A percentile compares a stretch with the other conserved stretches of the same genome.
Evolutionary conservation across 2,797 vertebrate genomes (phyloP).

Genomic region (Lagodon rhomboides): DNA sequence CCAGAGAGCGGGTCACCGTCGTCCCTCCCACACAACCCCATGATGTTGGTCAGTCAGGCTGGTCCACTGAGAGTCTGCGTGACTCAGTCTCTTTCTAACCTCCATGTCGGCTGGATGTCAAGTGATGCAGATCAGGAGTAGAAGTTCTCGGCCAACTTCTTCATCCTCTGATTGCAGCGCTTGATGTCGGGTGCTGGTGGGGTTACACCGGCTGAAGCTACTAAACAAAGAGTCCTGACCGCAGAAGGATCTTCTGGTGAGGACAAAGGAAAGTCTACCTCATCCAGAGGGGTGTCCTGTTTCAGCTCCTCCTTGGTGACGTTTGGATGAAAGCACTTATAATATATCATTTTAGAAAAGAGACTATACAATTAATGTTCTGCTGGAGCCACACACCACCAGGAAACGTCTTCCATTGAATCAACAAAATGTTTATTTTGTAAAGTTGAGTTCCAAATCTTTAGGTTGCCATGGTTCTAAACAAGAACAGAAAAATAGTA

Average conservation of each 20-base stretch:
- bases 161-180: constrained; percentile 76
- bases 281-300: no score
- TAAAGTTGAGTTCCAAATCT: no score
- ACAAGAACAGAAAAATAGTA: no score
- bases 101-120: not conserved
- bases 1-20: not conserved
- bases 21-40: not conserved
- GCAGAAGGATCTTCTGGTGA: no score
- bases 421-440: no score
- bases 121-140: constrained; percentile 64
- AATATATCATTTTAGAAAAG: constrained; percentile 82
- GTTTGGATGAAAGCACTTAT: constrained; percentile 86
- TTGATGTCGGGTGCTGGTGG: fast-evolving
- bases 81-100: not conserved
- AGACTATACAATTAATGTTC: no score
- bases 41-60: not conserved
- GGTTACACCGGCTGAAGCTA: no score
- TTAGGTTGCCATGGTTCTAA: no score
- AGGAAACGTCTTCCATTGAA: no score
- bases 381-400: no score
- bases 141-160: constrained; percentile 77
- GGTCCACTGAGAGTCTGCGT: not conserved
- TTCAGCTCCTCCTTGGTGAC: not conserved
- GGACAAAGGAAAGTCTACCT: not conserved
- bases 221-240: fast-evolving